A percentile compares a stretch with the other conserved stretches of the same genome.
phyloP scores from a whole-genome alignment of 2,797 vertebrate species.

The Hemitrygon akajei region DNA sequence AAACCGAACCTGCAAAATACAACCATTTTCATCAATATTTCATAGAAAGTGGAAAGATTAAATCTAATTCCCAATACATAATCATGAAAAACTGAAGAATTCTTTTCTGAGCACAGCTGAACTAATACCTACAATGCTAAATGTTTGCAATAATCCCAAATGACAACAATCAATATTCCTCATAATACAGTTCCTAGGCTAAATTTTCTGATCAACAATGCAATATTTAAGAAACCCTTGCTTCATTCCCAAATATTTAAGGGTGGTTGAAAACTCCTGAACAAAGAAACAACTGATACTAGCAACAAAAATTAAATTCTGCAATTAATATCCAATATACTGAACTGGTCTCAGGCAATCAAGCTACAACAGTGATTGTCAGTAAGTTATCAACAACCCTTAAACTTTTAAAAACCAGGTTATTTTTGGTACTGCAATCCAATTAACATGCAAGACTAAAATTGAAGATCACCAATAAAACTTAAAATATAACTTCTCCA shows the following conservation, averaged over 20 bases:
- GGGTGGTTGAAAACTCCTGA: neutral
- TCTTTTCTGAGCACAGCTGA: neutral
- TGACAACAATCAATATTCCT: neutral
- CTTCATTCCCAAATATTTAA: neutral
- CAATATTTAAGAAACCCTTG: neutral
- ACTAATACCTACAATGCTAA: neutral
- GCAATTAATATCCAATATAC: neutral
- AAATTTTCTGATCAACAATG: neutral
- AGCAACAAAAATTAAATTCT: neutral
- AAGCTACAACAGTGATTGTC: neutral
- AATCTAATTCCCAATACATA: neutral
- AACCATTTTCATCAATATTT: conserved; percentile 18
- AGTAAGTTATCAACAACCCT: neutral
- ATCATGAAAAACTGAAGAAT: neutral
- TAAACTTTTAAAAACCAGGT: neutral
- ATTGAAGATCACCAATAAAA: neutral
- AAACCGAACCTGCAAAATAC: conserved; percentile 84
- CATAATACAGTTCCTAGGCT: too few relatives aligned
- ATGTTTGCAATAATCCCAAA: neutral
- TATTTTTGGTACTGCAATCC: neutral
- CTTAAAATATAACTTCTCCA: too few relatives aligned
- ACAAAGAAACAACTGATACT: too few relatives aligned
- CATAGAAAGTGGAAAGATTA: neutral
- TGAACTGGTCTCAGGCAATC: neutral
- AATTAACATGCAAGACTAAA: neutral